Conservation (phyloP, 2,113 vertebrate genomes). For the Nyctibius bracteatus region DNA sequence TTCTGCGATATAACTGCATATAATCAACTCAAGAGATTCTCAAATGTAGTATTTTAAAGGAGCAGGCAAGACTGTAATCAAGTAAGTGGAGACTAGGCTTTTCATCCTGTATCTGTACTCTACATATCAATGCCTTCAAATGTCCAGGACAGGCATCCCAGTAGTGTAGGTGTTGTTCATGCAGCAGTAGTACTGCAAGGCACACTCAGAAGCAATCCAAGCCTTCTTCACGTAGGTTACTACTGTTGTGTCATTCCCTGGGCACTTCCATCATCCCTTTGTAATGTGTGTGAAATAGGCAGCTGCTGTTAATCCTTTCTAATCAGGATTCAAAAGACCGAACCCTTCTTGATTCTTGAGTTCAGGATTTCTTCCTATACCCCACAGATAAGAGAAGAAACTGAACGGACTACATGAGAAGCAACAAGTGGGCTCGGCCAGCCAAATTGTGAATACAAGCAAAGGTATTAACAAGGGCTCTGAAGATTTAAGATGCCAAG, state of each 20-base stretch:
- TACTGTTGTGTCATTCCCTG: background rate
- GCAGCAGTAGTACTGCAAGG: background rate
- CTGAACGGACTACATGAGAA: background rate
- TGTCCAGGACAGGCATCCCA: background rate
- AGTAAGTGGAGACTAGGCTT: background rate
- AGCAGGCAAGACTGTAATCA: background rate
- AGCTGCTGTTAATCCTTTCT: background rate
- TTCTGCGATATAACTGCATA: background rate
- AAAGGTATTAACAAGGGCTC: background rate
- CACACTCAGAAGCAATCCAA: background rate
- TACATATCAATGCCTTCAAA: background rate
- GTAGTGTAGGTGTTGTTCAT: fast-evolving
- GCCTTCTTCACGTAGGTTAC: background rate
- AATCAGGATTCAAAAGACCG: background rate
- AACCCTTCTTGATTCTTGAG: fast-evolving
- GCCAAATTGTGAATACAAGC: background rate
- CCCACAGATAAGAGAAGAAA: background rate
- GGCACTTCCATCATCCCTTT: background rate
- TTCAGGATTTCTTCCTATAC: background rate
- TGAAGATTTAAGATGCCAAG: background rate
- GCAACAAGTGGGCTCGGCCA: background rate
- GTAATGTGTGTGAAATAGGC: background rate
- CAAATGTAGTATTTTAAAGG: background rate
- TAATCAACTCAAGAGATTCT: background rate
- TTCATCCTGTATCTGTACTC: background rate